Evolutionary conservation across 2,797 vertebrate species (phyloP).

Genomic region (Galago senegalensis): DNA sequence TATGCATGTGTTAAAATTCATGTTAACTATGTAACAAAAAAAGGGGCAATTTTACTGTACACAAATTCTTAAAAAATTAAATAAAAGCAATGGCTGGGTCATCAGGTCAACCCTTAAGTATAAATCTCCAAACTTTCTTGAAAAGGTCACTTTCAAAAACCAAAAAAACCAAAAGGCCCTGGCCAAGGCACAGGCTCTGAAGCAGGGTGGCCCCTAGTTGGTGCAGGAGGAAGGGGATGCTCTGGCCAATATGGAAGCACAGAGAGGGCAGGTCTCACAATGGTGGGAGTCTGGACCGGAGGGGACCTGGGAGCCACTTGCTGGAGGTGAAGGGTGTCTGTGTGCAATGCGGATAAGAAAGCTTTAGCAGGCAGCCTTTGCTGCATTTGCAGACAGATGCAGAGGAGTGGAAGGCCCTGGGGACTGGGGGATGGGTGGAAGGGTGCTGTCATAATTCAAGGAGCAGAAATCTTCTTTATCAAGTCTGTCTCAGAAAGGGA

Average conservation of each 20-base stretch:
- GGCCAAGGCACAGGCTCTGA: not conserved
- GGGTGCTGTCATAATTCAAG: not conserved
- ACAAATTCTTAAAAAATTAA: too few relatives aligned
- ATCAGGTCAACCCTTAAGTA: not conserved
- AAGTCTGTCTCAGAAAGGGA: not conserved
- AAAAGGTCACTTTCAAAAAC: not conserved
- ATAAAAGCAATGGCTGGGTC: not conserved
- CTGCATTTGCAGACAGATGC: too few relatives aligned
- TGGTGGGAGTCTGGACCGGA: not conserved
- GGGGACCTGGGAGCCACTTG: not conserved
- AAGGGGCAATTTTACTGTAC: not conserved
- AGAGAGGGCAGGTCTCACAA: not conserved
- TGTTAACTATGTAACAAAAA: not conserved
- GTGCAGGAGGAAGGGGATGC: not conserved
- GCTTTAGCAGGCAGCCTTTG: not conserved
- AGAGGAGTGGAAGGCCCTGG: not conserved
- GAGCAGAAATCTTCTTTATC: too few relatives aligned
- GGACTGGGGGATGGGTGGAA: too few relatives aligned
- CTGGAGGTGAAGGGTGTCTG: not conserved
- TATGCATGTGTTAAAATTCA: not conserved
- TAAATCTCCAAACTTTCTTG: not conserved
- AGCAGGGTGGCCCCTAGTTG: not conserved
- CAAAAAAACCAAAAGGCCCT: not conserved
- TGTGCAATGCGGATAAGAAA: accelerated
- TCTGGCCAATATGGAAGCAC: accelerated